Evolutionary conservation across 2,797 vertebrate genomes (phyloP).

Genomic region (Miichthys miiuy): DNA sequence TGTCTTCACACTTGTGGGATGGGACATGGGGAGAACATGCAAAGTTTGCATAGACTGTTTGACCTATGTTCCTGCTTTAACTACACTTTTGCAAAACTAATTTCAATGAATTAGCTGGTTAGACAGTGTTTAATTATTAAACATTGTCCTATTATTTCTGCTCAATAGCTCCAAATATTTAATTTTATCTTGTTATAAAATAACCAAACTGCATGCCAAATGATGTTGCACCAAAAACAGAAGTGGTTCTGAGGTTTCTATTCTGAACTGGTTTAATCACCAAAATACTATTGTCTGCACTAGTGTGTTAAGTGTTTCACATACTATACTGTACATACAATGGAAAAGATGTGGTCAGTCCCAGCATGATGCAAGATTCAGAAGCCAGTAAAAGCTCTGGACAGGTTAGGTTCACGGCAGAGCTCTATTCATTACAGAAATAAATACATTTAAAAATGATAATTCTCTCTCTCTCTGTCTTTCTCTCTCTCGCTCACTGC

Average conservation of each 20-base stretch:
- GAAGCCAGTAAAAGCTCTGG: neutral
- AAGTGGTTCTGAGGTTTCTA: no score
- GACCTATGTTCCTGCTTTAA: neutral
- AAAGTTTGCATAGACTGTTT: neutral
- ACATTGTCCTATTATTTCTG: neutral
- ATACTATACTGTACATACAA: neutral
- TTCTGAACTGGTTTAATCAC: neutral
- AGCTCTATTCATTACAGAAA: conserved; percentile 19
- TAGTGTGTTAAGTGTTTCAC: neutral
- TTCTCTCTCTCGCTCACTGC: neutral
- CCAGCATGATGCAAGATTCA: conserved; percentile 19
- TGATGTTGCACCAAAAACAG: neutral
- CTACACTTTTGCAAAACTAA: neutral
- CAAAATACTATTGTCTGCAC: neutral
- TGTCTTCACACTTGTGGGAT: no score
- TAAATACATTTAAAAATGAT: neutral
- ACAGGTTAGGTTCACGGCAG: conserved; percentile 9
- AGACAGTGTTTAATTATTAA: neutral
- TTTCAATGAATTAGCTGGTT: neutral
- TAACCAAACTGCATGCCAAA: neutral
- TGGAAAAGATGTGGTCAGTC: neutral
- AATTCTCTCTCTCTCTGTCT: neutral
- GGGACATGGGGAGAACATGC: no score
- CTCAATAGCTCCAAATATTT: neutral
- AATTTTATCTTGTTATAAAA: neutral